Conservation (phyloP, 1,140 invertebrate genomes). For the Helicoverpa zea region DNA sequence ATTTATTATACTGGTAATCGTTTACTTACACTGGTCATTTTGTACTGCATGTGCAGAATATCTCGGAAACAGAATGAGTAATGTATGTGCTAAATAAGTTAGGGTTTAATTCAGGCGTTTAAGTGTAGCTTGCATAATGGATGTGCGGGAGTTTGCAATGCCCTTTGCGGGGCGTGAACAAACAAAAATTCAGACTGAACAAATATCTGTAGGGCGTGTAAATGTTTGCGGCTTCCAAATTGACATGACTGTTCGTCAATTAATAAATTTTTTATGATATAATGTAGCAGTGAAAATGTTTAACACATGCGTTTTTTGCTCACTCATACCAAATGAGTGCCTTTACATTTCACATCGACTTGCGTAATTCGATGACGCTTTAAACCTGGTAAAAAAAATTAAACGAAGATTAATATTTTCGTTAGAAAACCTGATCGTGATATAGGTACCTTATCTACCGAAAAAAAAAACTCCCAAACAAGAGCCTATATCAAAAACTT, state of each 20-base stretch:
- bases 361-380: no score
- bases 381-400: no score
- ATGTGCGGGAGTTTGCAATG: neutral
- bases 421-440: no score
- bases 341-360: no score
- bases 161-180: neutral
- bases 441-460: no score
- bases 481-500: no score
- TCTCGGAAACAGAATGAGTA: conserved; percentile 7
- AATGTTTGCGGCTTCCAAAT: neutral
- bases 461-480: no score
- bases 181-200: neutral
- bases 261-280: neutral
- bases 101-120: conserved; percentile 2
- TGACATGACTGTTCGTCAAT: neutral
- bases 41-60: conserved; percentile 11
- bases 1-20: conserved; percentile 33
- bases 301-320: no score
- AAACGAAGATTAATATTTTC: no score
- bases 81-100: conserved; percentile 24
- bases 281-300: neutral
- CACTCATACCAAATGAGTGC: no score
- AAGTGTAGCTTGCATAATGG: neutral
- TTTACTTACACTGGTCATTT: conserved; percentile 32
- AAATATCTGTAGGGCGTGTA: neutral